A percentile compares a stretch with the other conserved stretches of the same genome.
These are phyloP conservation scores for Tigriopus californicus DNA, from an alignment of 2,888 invertebrate species.

Conservation along the genomic window DNA sequence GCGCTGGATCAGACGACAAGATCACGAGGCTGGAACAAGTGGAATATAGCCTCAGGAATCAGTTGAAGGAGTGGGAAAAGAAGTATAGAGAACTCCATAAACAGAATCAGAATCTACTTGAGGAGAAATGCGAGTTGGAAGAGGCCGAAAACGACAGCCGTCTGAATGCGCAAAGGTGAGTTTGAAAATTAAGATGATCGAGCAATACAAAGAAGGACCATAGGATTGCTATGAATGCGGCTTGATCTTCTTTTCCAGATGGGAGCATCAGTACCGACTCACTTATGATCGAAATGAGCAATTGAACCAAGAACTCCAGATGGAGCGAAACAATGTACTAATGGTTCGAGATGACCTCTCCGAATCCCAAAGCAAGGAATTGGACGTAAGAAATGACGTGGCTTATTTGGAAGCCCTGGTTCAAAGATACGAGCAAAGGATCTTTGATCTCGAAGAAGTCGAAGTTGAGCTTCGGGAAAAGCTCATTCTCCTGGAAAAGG, in stretches of 20 bases:
- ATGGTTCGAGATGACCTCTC: not conserved
- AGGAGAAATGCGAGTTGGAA: conserved; percentile 20
- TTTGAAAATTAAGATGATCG: too few relatives aligned
- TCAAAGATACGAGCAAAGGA: conserved; percentile 7
- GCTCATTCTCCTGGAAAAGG: conserved; percentile 1
- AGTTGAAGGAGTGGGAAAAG: conserved; percentile 13
- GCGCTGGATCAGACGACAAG: conserved; percentile 3
- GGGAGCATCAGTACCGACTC: conserved; percentile 2
- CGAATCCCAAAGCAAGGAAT: not conserved
- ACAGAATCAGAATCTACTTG: conserved; percentile 13
- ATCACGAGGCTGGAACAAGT: not conserved
- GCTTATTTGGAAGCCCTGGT: conserved; percentile 9
- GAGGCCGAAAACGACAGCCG: conserved; percentile 21
- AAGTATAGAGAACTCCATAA: not conserved
- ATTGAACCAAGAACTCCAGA: not conserved
- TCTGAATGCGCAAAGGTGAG: conserved; percentile 21
- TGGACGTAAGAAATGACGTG: not conserved
- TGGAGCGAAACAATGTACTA: not conserved
- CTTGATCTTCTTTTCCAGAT: not conserved
- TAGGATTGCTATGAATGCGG: not conserved
- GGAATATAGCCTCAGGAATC: conserved; percentile 8
- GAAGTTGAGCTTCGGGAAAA: conserved; percentile 12
- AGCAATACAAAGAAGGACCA: not conserved
- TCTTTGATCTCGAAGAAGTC: conserved; percentile 10
- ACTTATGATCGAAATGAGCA: not conserved